These are phyloP conservation scores for Cygnus olor DNA, from an alignment of 2,797 vertebrate species.

Conservation along the genomic window DNA sequence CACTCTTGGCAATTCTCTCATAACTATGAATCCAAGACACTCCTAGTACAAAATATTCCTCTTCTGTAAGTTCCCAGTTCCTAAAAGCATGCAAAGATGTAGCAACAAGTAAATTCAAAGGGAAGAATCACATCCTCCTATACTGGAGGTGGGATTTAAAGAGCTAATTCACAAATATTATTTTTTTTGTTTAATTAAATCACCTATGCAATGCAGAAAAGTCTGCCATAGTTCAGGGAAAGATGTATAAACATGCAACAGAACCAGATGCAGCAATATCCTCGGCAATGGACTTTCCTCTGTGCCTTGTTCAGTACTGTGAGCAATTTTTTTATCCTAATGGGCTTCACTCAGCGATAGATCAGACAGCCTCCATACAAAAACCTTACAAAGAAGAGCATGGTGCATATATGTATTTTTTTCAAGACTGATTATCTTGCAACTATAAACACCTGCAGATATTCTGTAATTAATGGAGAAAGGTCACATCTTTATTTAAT, in stretches of 20 bases:
- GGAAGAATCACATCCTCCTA: background rate
- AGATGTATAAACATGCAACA: background rate
- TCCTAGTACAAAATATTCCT: background rate
- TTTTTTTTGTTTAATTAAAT: slow-evolving; percentile 1
- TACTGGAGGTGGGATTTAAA: slow-evolving; percentile 5
- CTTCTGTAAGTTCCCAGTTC: background rate
- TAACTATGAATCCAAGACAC: background rate
- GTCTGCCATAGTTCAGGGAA: background rate
- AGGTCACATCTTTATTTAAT: background rate
- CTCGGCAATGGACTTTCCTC: slow-evolving; percentile 2
- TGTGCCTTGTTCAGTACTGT: background rate
- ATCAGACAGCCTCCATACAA: slow-evolving; percentile 34
- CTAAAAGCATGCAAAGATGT: background rate
- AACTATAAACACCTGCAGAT: slow-evolving; percentile 30
- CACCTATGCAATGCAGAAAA: background rate
- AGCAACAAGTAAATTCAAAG: background rate
- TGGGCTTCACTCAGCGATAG: slow-evolving; percentile 13
- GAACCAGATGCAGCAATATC: slow-evolving; percentile 9
- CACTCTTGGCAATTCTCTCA: background rate
- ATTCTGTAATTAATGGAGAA: background rate
- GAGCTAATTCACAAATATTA: background rate
- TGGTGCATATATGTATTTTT: slow-evolving; percentile 20
- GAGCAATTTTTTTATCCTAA: background rate
- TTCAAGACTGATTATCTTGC: slow-evolving; percentile 48
- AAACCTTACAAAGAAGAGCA: slow-evolving; percentile 28